These are phyloP conservation scores for Melanocharis versteri DNA, from an alignment of 2,113 vertebrate species.

Conservation along the genomic window DNA sequence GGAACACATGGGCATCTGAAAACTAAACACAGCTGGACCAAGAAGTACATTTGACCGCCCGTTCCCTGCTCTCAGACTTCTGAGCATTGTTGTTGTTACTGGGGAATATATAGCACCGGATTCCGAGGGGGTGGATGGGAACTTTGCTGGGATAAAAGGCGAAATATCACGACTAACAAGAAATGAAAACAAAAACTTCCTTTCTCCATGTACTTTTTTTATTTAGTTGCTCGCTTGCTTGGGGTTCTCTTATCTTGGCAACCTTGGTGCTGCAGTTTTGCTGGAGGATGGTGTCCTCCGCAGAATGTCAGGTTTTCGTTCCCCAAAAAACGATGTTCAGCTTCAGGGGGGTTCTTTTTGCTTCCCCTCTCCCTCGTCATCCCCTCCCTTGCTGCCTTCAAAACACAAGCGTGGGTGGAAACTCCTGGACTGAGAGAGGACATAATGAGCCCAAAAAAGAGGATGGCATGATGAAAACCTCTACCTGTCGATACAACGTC, in stretches of 20 bases:
- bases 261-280: neutral
- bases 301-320: neutral
- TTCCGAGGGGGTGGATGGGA: slow-evolving; percentile 59
- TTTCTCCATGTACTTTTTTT: slow-evolving; percentile 31
- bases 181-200: slow-evolving; percentile 71
- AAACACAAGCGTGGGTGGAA: neutral
- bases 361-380: neutral
- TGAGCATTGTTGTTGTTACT: slow-evolving; percentile 35
- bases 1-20: slow-evolving; percentile 75
- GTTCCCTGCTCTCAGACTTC: slow-evolving; percentile 27
- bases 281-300: neutral
- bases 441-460: neutral
- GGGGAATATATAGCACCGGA: slow-evolving; percentile 52
- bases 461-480: neutral
- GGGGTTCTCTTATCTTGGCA: slow-evolving; percentile 38
- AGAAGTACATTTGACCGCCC: slow-evolving; percentile 15
- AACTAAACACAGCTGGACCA: slow-evolving; percentile 73
- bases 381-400: neutral
- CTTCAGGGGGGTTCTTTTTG: neutral
- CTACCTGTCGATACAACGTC: neutral
- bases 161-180: slow-evolving; percentile 47
- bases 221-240: slow-evolving; percentile 25
- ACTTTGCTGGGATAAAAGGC: slow-evolving; percentile 17
- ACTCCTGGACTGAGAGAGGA: neutral
- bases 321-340: neutral